Evolutionary conservation across 2,888 invertebrate genomes (phyloP).

Genomic region (Oithona nana): DNA sequence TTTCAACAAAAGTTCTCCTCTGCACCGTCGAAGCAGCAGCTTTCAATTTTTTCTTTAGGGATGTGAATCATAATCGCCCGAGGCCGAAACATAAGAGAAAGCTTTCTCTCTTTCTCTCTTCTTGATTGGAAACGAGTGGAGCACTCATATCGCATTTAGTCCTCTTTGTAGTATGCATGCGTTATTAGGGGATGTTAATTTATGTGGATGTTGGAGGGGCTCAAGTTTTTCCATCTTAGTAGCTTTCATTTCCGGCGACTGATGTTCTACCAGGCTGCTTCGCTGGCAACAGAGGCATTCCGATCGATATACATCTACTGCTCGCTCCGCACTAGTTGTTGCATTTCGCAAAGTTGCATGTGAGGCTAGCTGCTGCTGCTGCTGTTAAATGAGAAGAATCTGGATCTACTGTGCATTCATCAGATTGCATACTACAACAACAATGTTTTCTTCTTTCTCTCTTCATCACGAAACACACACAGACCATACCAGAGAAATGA

Average conservation of each 20-base stretch:
- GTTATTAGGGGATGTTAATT: too few relatives aligned
- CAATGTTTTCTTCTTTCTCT: not conserved
- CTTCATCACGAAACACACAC: not conserved
- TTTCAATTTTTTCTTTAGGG: too few relatives aligned
- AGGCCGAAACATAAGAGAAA: too few relatives aligned
- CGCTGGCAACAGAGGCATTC: too few relatives aligned
- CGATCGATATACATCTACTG: too few relatives aligned
- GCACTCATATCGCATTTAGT: not conserved
- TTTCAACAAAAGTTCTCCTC: too few relatives aligned
- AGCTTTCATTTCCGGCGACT: not conserved
- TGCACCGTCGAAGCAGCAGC: too few relatives aligned
- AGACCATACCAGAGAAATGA: not conserved
- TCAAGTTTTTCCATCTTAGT: too few relatives aligned
- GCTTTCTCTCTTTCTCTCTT: too few relatives aligned
- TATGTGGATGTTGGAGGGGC: not conserved
- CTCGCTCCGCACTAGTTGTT: not conserved
- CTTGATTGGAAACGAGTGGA: not conserved
- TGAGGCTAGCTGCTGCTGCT: too few relatives aligned
- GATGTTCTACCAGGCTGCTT: too few relatives aligned
- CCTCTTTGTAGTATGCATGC: too few relatives aligned
- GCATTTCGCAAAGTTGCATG: not conserved
- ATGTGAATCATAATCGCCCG: not conserved
- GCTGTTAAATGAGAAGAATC: not conserved
- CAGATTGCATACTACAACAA: not conserved
- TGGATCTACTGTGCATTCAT: not conserved